Conservation (phyloP, 2,888 invertebrate genomes). For the Acanthococcus lagerstroemiae region DNA sequence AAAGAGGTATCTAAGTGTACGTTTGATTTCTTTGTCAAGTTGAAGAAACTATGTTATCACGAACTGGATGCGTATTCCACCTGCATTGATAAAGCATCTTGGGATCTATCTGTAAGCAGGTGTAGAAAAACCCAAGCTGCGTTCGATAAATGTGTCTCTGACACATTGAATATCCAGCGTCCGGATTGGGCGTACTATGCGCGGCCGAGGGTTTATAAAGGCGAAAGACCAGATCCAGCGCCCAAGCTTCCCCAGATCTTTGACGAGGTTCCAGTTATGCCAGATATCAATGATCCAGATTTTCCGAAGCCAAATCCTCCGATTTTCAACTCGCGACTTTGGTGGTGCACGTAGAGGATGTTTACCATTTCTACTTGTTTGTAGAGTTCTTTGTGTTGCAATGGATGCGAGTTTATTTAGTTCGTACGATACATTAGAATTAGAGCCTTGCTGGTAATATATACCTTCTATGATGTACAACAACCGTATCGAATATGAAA, state of each 20-base stretch:
- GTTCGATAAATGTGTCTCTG: conserved; percentile 71
- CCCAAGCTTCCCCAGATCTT: conserved; percentile 52
- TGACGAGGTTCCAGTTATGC: conserved; percentile 55
- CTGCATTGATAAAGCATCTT: conserved; percentile 76
- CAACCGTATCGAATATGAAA: too few species aligned
- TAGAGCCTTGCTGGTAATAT: too few species aligned
- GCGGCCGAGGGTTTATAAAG: conserved; percentile 55
- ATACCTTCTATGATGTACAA: too few species aligned
- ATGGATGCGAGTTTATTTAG: too few species aligned
- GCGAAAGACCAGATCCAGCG: conserved; percentile 57
- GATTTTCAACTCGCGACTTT: too few species aligned
- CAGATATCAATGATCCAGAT: not conserved
- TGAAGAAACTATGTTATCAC: conserved; percentile 68
- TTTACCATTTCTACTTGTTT: too few species aligned
- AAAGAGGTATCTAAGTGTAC: conserved; percentile 87
- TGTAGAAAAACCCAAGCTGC: conserved; percentile 80
- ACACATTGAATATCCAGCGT: conserved; percentile 67
- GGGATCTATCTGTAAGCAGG: conserved; percentile 47
- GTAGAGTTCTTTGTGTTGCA: too few species aligned
- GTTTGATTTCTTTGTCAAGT: conserved; percentile 72
- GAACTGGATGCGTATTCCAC: conserved; percentile 78
- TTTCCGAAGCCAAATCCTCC: too few species aligned
- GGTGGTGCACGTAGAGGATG: too few species aligned
- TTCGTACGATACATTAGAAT: too few species aligned
- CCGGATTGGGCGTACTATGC: conserved; percentile 75